Evolutionary conservation across 2,113 vertebrate species (phyloP), one percentile per base, ranked within the genome.

Genomic region (Engystomops pustulosus): DNA sequence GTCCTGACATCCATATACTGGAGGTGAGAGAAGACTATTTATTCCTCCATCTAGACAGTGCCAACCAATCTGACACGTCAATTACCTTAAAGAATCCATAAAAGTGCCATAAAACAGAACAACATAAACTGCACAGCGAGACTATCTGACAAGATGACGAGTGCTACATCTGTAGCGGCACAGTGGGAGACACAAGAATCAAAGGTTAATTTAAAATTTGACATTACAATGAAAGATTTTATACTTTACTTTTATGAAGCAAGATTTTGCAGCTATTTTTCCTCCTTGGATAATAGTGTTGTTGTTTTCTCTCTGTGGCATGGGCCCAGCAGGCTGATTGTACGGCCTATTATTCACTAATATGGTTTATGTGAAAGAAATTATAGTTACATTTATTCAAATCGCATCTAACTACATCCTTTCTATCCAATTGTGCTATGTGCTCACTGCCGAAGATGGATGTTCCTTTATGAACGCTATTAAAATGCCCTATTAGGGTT

Each of bases 341-440:
- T 49, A 27, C 12, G 25, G 12, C 70, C 44, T 49, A 30, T 70
- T 70, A 70, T 44, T 70, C 68, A 47, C 44, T 49, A 49, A 74
- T 47, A 49, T 45, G 30, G 41, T 30, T 47, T 74, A 47, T 49
- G 36, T 70, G 6, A 70, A 32, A 23, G 68, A 44, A 27, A 74
- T 74, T 30, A 74, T 49, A 8, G 44, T 49, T 74, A 25, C 70
- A 74, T 27, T 74, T 74, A 74, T 74, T 74, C 44, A 30, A 74
- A 74, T 49, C 3, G 3, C 27, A 32, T 49, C 68, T 44, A 70
- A 44, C 68, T 44, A 41, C 36, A 44, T 44, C 70, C 12, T 74
- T 45, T 49, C 15, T 49, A 45, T 47, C 12, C 6, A 15, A 30
- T 47, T 49, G 41, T 74, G 12, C 41, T 49, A 3, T 8, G n/a